phyloP scores from a whole-genome alignment of 2,888 invertebrate species.

The Monopis laevigella region DNA sequence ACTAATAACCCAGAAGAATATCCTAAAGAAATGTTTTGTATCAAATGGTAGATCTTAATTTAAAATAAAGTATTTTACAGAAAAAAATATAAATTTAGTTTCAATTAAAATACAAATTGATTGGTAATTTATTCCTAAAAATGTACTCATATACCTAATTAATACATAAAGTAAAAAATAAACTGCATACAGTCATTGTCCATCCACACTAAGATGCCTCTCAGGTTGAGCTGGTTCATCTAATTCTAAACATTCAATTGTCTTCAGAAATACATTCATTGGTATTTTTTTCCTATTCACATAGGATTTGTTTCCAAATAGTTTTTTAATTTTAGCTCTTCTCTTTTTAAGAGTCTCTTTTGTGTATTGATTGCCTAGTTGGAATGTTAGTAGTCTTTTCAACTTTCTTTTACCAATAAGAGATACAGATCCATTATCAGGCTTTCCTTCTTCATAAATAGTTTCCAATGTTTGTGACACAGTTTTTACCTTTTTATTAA shows the following conservation, averaged over 20 bases:
- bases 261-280: conserved; percentile 66
- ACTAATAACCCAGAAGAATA: too few relatives aligned
- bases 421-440: conserved; percentile 42
- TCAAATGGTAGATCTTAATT: too few relatives aligned
- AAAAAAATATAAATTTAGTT: too few relatives aligned
- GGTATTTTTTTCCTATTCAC: conserved; percentile 60
- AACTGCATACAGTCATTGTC: too few relatives aligned
- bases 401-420: conserved; percentile 63
- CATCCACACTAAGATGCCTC: too few relatives aligned
- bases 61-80: too few relatives aligned
- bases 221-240: conserved; percentile 30
- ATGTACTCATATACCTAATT: too few relatives aligned
- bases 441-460: conserved; percentile 70
- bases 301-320: conserved; percentile 59
- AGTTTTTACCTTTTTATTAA: conserved; percentile 64
- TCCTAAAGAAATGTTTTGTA: too few relatives aligned
- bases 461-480: conserved; percentile 67
- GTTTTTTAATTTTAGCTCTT: conserved; percentile 64
- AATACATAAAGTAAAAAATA: too few relatives aligned
- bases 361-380: conserved; percentile 51
- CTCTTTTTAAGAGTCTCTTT: conserved; percentile 68
- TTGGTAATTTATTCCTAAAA: too few relatives aligned
- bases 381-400: conserved; percentile 67
- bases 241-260: conserved; percentile 58
- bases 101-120: too few relatives aligned